Base-by-base conservation (phyloP, 2,888 invertebrate genomes). In the Rhamnusium bicolor region DNA sequence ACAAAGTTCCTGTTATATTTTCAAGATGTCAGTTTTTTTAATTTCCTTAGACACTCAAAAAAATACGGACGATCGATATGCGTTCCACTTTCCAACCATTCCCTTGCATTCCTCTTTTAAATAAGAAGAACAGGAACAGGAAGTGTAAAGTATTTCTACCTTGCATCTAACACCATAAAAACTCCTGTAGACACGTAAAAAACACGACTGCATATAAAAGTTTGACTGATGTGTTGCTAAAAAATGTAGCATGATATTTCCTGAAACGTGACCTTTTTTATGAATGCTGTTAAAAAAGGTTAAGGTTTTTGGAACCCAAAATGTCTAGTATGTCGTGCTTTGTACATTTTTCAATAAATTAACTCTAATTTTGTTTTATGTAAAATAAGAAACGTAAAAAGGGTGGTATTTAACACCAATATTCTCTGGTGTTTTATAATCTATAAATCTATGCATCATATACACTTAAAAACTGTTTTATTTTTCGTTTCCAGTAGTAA, bases 1-100 rank as follows among this genome's bases (percentile, higher is more conserved):
- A 75, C 75, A 51, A 27, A 75, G 76, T 79, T 79, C 75, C 75
- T 76, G 74, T 74, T 79, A 77, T 71, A 76, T 53, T 73, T 72
- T 72, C 72, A 76, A 76, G 72, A 74, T 67, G 71, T 47, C 58
- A 63, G 67, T 21, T 56, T 27, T 58, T 69, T 69, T 71, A 53
- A 56, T 51, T 51, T 68, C 62, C 66, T 62, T 69, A 69, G 32
- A 58, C 60, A 21, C 32, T 69, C 7, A 71, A 69, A 72, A 69
- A 63, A 18, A 51, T 51, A 70, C 40, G 40, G 16, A 29, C 66
- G 27, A 60, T 4, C 12, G 40, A n/a, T 69, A 71, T 60, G 66
- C 63, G 76, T 74, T 70, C 74, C 63, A 76, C 72, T 76, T 76
- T 74, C 46, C 21, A 67, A 46, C 56, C 67, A 18, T 19, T 67